Percentiles rank a stretch among this genome's conserved stretches.
Conservation (phyloP, 2,113 vertebrate genomes). For the Notarius lentiginosus region DNA sequence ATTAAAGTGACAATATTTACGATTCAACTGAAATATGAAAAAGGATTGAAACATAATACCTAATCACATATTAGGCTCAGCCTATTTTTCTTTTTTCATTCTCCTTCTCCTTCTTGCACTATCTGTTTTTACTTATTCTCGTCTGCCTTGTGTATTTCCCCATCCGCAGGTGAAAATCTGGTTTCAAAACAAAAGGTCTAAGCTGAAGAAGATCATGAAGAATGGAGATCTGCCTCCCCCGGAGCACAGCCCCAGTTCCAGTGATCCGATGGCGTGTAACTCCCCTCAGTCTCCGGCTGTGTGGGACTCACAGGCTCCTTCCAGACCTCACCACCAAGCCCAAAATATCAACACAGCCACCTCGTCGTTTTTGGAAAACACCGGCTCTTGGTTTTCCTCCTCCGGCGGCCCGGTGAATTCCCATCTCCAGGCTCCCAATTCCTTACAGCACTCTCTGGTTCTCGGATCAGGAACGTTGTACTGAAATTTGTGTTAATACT, state of each 20-base stretch:
- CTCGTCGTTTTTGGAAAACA: slow-evolving; percentile 91
- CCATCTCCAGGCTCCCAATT: slow-evolving; percentile 88
- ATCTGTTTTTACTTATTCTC: not conserved
- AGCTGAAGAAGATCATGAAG: slow-evolving; percentile 99
- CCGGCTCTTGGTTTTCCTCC: slow-evolving; percentile 89
- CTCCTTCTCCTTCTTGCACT: not conserved
- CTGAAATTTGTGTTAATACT: slow-evolving; percentile 71
- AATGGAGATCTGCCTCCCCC: slow-evolving; percentile 95
- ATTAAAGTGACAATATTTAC: not conserved
- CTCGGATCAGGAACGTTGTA: slow-evolving; percentile 98
- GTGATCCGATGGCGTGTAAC: slow-evolving; percentile 99
- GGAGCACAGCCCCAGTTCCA: slow-evolving; percentile 98
- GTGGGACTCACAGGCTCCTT: slow-evolving; percentile 91
- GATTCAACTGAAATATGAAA: not conserved
- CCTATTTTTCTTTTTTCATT: not conserved
- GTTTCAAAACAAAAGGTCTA: slow-evolving; percentile 99
- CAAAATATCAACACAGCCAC: slow-evolving; percentile 86
- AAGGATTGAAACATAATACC: not conserved
- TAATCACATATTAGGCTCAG: not conserved
- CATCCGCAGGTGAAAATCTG: slow-evolving; percentile 91
- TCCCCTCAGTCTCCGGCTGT: slow-evolving; percentile 98
- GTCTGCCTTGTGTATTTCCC: not conserved
- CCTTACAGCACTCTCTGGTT: slow-evolving; percentile 93
- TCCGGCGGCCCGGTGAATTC: slow-evolving; percentile 79
- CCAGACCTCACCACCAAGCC: slow-evolving; percentile 83